Evolutionary conservation across 2,888 invertebrate species (phyloP).

Genomic region (Trichopria drosophilae): DNA sequence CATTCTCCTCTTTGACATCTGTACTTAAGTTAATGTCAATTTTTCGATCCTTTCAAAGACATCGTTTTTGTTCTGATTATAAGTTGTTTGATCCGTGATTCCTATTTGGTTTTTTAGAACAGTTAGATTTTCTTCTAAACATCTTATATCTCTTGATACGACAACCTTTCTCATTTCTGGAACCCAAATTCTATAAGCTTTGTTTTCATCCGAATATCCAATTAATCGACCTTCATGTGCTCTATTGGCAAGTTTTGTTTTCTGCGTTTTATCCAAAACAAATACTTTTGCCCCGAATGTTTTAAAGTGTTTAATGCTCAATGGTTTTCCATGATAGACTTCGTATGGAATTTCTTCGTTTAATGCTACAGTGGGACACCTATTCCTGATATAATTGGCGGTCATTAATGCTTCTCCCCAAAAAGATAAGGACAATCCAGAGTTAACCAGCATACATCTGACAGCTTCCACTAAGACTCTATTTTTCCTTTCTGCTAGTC

Average conservation of each 20-base stretch:
- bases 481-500: not conserved
- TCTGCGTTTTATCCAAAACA: not conserved
- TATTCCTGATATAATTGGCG: not conserved
- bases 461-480: not conserved
- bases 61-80: not conserved
- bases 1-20: not conserved
- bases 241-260: not conserved
- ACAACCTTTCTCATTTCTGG: not conserved
- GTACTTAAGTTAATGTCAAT: not conserved
- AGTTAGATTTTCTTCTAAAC: not conserved
- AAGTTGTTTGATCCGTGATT: not conserved
- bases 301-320: not conserved
- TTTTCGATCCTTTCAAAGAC: not conserved
- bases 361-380: not conserved
- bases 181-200: not conserved
- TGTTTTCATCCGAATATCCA: not conserved
- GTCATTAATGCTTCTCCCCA: conserved; percentile 3
- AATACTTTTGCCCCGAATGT: not conserved
- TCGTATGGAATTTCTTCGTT: not conserved
- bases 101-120: not conserved
- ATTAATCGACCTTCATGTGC: not conserved
- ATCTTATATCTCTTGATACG: not conserved
- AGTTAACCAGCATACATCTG: not conserved
- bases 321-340: not conserved
- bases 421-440: not conserved